These are phyloP conservation scores for Brachionus calyciflorus DNA, from an alignment of 1,140 invertebrate species.

Conservation along the genomic window DNA sequence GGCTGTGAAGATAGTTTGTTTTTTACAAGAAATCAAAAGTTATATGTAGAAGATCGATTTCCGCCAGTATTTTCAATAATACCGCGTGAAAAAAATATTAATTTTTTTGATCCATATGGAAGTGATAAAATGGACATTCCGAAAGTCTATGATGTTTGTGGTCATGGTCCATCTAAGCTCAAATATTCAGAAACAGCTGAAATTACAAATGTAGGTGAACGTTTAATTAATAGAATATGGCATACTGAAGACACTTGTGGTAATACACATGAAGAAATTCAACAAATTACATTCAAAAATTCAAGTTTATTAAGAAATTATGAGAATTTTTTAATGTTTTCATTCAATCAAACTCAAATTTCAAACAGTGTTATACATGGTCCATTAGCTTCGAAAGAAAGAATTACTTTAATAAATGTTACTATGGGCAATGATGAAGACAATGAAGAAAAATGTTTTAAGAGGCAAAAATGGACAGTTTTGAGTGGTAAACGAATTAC, in stretches of 20 bases:
- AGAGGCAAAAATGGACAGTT: not conserved
- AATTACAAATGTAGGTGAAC: not conserved
- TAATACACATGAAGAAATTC: not conserved
- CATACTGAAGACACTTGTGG: not conserved
- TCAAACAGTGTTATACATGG: not conserved
- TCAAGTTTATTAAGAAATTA: not conserved
- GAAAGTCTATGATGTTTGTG: not conserved
- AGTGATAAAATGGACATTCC: not conserved
- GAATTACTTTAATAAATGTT: not conserved
- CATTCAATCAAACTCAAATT: not conserved
- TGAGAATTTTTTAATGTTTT: not conserved
- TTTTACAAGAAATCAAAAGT: not conserved
- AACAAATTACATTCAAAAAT: not conserved
- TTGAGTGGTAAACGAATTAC: not conserved
- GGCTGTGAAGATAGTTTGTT: not conserved
- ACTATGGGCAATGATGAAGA: not conserved
- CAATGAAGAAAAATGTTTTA: not conserved
- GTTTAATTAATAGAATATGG: not conserved
- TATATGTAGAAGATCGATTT: not conserved
- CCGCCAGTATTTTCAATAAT: not conserved
- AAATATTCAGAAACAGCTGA: not conserved
- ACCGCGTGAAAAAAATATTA: not conserved
- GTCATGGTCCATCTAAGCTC: not conserved
- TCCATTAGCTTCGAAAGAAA: not conserved
- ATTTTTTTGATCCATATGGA: conserved; percentile 1